A percentile compares a stretch with the other conserved stretches of the same genome.
phyloP scores from a whole-genome alignment of 2,888 invertebrate genomes.

The Pammene aurita region DNA sequence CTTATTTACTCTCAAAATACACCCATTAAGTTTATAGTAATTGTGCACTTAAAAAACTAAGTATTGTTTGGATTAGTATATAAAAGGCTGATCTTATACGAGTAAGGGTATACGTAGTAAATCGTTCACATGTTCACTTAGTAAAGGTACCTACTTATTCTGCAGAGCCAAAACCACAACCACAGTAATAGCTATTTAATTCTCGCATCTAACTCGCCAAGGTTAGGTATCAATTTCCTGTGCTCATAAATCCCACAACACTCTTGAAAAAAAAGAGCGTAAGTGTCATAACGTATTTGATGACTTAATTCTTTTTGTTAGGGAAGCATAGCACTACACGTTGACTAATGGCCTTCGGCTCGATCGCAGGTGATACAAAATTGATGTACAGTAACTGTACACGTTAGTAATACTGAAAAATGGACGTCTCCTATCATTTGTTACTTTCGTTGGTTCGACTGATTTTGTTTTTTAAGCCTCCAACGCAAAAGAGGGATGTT shows the following conservation, averaged over 20 bases:
- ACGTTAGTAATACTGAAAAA: conserved; percentile 49
- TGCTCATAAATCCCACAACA: conserved; percentile 17
- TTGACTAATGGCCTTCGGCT: conserved; percentile 50
- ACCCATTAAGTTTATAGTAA: too few species aligned
- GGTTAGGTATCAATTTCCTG: conserved; percentile 36
- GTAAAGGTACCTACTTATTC: conserved; percentile 2
- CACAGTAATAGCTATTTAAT: conserved; percentile 1
- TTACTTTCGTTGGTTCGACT: conserved; percentile 16
- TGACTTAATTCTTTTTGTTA: conserved; percentile 5
- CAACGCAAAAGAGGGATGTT: too few species aligned
- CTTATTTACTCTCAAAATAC: too few species aligned
- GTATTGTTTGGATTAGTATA: too few species aligned
- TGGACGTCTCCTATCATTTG: conserved; percentile 53
- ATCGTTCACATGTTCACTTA: too few species aligned
- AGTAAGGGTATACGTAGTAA: too few species aligned
- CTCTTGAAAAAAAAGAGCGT: not conserved
- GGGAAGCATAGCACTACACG: conserved; percentile 7
- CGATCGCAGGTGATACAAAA: conserved; percentile 54
- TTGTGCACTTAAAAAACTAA: too few species aligned
- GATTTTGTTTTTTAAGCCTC: conserved; percentile 2
- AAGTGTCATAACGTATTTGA: not conserved
- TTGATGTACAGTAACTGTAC: conserved; percentile 53
- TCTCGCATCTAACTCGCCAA: conserved; percentile 1
- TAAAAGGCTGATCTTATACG: too few species aligned
- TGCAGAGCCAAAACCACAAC: conserved; percentile 2